Percentiles rank a stretch among this genome's conserved stretches.
Conservation (phyloP, 2,113 vertebrate genomes). For the Corynorhinus townsendii region DNA sequence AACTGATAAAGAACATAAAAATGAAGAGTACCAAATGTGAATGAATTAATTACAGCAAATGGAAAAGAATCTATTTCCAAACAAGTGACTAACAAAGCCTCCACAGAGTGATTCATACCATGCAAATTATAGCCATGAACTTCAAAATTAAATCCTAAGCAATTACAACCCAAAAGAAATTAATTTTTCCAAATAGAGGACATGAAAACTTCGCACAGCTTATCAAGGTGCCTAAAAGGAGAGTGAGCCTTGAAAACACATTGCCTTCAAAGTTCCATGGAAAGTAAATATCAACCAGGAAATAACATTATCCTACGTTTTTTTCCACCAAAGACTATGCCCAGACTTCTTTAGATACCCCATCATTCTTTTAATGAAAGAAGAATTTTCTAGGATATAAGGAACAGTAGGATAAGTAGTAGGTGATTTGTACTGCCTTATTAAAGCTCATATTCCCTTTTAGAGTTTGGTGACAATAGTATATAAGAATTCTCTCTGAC, state of each 20-base stretch:
- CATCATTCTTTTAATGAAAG: background rate
- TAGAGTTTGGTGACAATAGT: background rate
- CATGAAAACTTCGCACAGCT: background rate
- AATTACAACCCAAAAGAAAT: constrained; percentile 28
- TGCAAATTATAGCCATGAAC: constrained; percentile 35
- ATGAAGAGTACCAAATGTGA: background rate
- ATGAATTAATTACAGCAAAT: constrained; percentile 8
- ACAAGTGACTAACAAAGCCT: constrained; percentile 18
- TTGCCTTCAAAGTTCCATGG: background rate
- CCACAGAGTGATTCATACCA: constrained; percentile 9
- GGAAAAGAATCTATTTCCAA: constrained; percentile 34
- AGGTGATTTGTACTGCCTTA: background rate
- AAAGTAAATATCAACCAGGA: background rate
- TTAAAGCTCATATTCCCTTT: background rate
- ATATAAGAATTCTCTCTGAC: background rate
- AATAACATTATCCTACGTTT: background rate
- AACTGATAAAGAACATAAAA: constrained; percentile 25
- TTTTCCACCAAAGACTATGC: background rate
- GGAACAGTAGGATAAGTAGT: background rate
- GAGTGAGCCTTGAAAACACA: background rate
- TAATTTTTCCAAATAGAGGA: background rate
- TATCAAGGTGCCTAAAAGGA: background rate
- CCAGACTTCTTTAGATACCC: background rate
- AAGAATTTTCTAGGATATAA: background rate
- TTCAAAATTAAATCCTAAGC: constrained; percentile 40